Conservation (phyloP, 2,113 vertebrate genomes). For the Sander vitreus region DNA sequence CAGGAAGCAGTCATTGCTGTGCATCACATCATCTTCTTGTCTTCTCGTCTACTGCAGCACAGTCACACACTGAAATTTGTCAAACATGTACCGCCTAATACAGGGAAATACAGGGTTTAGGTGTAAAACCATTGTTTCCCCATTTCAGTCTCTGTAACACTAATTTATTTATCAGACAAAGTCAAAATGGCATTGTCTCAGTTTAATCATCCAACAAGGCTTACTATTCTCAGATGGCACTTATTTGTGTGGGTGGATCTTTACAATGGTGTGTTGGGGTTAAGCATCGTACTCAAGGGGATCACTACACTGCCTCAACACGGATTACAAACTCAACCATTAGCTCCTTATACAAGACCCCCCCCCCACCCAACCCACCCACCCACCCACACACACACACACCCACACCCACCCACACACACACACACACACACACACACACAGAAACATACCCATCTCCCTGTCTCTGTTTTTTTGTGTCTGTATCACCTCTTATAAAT, state of each 20-base stretch:
- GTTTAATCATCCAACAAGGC: constrained; percentile 69
- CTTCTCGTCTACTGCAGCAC: constrained; percentile 5
- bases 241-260: constrained; percentile 71
- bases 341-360: constrained; percentile 36
- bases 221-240: constrained; percentile 65
- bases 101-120: constrained; percentile 16
- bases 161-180: constrained; percentile 50
- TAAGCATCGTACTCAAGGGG: constrained; percentile 73
- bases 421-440: neutral
- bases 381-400: neutral
- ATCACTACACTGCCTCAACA: constrained; percentile 67
- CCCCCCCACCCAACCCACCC: neutral
- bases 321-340: constrained; percentile 73
- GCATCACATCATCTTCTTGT: constrained; percentile 68
- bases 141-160: neutral
- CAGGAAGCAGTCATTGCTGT: constrained; percentile 59
- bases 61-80: constrained; percentile 33
- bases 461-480: constrained; percentile 12
- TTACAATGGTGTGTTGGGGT: constrained; percentile 67
- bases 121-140: constrained; percentile 16
- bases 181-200: constrained; percentile 51
- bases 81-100: neutral
- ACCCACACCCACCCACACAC: neutral
- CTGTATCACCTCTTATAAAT: constrained; percentile 37
- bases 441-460: constrained; percentile 10